Base-by-base conservation (phyloP, 2,113 vertebrate species). In the Gobius niger region DNA sequence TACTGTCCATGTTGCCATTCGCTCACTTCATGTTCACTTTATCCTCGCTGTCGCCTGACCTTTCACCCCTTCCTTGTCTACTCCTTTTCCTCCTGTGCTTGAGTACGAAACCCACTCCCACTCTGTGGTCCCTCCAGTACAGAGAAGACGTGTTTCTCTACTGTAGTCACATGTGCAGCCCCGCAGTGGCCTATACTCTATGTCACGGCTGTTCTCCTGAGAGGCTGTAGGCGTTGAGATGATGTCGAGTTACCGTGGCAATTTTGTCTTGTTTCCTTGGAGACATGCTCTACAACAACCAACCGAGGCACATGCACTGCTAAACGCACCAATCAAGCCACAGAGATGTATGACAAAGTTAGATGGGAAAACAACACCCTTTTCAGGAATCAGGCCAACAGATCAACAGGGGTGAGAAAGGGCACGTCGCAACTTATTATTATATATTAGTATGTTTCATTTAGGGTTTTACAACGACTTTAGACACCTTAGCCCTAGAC, bases 181-280 rank as follows among this genome's bases (percentile, higher is more conserved):
- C 64, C 10, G 67, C 73, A 74, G 78, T 59, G 80, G 86, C 77
- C 24, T 34, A 84, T 82, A 84, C 82, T 86, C 74, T 81, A 70
- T 84, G 87, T 82, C 82, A 87, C 42, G 54, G 63, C 81, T 82
- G 82, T 72, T 83, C 84, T 78, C 81, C 75, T 77, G 75, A 86
- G 78, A 77, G 81, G 68, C 80, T 73, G 84, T 87, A 84, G 85
- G 87, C 70, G 80, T 76, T 49, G 62, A 66, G 75, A 77, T 83
- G 76, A 85, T 80, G 80, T 76, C 46, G 53, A 77, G 77, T 85
- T 81, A 72, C 82, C 72, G 79, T 82, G 83, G 83, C 44, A 44
- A 84, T 82, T 78, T 73, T 60, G 57, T 80, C 72, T 54, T 63
- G 84, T 86, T 87, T 79, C 87, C 57, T 63, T 59, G 61, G 83